Evolutionary conservation across 2,797 vertebrate species (phyloP), one percentile per base, ranked within the genome.

Genomic region (Notolabrus celidotus): DNA sequence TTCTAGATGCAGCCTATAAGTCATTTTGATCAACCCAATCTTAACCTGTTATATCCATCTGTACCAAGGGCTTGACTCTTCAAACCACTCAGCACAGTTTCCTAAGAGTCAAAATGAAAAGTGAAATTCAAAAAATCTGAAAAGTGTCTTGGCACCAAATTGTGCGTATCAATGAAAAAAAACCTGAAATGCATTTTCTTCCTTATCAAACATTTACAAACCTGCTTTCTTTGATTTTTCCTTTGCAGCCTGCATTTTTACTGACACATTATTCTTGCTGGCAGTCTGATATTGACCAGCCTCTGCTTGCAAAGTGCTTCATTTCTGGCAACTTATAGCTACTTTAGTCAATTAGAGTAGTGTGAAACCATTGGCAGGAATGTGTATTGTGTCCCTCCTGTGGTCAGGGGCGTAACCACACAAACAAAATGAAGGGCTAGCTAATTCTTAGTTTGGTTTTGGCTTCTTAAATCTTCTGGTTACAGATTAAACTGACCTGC

Each of bases 401-500:
- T n/a, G 33, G 5, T 46, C 1, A 29, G 3, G 1, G 3, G 10
- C 0, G 1, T 33, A 5, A 29, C 7, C 2, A 43, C 5, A 7
- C 16, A 7, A 54, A 25, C 34, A 39, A 39, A 56, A 1, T 2
- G 1, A 2, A 4, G 9, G 5, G 15, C 31, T 5, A 16, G 10
- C 4, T 17, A 31, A 31, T 6, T 31, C 7, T 31, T 31, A 31
- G 29, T 31, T 31, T 31, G 29, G 29, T 31, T 31, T 31, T 31
- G 29, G 29, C 29, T 31, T 31, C 29, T 31, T 31, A 31, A 31
- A 7, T 31, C 5, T 1, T 31, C 29, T 6, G 29, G 7, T 4
- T 31, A 31, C 29, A 31, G 29, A 36, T 50, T 16, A 45, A 55
- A 7, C 53, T 60, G 22, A 76, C 38, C n/a, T 3, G 8, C 10